Evolutionary conservation across 1,140 invertebrate genomes (phyloP).

Genomic region (Lordiphosa collinella): DNA sequence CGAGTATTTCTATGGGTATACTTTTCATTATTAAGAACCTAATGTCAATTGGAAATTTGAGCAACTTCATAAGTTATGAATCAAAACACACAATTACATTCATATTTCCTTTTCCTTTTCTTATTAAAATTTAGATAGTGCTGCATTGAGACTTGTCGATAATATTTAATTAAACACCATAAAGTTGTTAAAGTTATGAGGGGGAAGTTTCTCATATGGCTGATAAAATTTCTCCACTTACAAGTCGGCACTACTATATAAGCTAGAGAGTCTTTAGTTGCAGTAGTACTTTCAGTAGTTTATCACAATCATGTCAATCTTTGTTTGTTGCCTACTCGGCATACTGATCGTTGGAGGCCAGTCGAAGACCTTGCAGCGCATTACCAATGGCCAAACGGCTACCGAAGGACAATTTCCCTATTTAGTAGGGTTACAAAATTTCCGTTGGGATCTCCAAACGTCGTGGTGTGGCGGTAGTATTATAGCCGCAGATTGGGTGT

Average conservation of each 20-base stretch:
- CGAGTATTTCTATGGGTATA: too few species aligned
- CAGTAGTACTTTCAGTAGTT: too few species aligned
- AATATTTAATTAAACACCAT: neutral
- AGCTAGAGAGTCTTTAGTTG: too few species aligned
- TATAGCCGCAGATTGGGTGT: constrained; percentile 1
- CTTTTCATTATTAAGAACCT: too few species aligned
- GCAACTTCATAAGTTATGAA: too few species aligned
- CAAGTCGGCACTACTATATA: neutral
- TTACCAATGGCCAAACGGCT: neutral
- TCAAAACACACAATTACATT: too few species aligned
- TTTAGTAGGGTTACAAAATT: neutral
- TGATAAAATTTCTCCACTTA: neutral
- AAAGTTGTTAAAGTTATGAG: neutral
- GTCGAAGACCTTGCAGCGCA: too few species aligned
- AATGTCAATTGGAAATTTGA: too few species aligned
- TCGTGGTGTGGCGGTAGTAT: constrained; percentile 1
- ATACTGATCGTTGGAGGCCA: too few species aligned
- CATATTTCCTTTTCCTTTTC: too few species aligned
- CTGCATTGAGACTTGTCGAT: constrained; percentile 2
- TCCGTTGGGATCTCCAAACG: fast-evolving
- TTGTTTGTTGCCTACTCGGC: too few species aligned
- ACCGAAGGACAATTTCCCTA: neutral
- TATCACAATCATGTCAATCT: neutral
- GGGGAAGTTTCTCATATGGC: too few species aligned
- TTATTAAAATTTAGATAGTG: neutral